Evolutionary conservation across 2,888 invertebrate genomes (phyloP).

Genomic region (Oxyscelio sp.): DNA sequence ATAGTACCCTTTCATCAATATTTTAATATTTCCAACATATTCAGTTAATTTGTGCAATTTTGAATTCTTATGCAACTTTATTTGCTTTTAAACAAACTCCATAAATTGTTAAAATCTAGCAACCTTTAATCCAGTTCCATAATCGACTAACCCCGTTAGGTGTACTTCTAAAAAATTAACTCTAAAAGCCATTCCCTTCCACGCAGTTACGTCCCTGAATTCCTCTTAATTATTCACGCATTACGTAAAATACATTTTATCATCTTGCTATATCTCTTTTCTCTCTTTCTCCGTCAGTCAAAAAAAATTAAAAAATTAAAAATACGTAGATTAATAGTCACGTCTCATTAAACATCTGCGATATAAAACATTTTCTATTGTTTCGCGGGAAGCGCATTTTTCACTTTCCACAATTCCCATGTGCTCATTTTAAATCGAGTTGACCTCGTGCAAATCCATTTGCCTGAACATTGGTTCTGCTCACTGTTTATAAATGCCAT

Average conservation of each 20-base stretch:
- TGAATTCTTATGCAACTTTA: no score
- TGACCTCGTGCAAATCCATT: slow-evolving; percentile 29
- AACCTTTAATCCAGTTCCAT: slow-evolving; percentile 1
- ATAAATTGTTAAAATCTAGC: no score
- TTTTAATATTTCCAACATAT: no score
- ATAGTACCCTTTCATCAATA: no score
- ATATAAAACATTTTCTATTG: slow-evolving; percentile 27
- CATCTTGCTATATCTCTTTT: slow-evolving; percentile 1
- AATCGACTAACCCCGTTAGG: slow-evolving; percentile 20
- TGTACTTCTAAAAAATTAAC: slow-evolving; percentile 37
- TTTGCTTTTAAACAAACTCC: background rate
- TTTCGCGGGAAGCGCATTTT: slow-evolving; percentile 34
- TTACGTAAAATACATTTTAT: slow-evolving; percentile 46
- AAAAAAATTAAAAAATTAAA: slow-evolving; percentile 4
- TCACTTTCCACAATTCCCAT: slow-evolving; percentile 43
- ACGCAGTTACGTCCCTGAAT: slow-evolving; percentile 27
- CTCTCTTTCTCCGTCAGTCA: background rate
- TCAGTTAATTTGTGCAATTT: no score
- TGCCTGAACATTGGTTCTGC: background rate
- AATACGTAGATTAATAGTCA: slow-evolving; percentile 24
- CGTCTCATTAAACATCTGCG: slow-evolving; percentile 26
- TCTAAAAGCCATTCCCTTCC: slow-evolving; percentile 39
- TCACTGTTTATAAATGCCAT: slow-evolving; percentile 13
- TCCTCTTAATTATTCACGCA: slow-evolving; percentile 39
- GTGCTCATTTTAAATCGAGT: slow-evolving; percentile 32